Evolutionary conservation across 2,797 vertebrate species (phyloP), one percentile per base, ranked within the genome.

Genomic region (Borostomias antarcticus): DNA sequence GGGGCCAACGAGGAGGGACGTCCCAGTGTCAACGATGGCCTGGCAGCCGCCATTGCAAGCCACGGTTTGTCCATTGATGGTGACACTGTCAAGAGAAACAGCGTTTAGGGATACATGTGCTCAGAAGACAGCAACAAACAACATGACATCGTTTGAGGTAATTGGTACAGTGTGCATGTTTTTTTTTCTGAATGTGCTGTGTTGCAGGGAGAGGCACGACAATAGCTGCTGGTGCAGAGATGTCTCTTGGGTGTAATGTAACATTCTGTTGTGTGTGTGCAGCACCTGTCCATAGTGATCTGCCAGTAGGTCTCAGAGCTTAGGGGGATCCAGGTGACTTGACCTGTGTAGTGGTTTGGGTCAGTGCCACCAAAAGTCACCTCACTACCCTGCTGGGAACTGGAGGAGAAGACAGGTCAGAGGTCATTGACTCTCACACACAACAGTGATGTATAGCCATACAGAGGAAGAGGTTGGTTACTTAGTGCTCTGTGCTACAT

Each of bases 21-120:
- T 90, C 6, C 86, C 89, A 13, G 89, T 89, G 80, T 90, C 89
- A 30, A 88, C 70, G 72, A 90, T 84, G 64, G 86, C 85, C 70
- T 90, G 86, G 77, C 89, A 91, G 28, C 84, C 87, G 25, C 81
- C 82, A n/a, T 66, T 2, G 65, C 89, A 91, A 21, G 84, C 86
- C 48, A 89, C 86, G 3, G 58, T 57, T 58, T 89, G 61, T 17
- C 86, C 85, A 19, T 87, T 88, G 59, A 88, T 77, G 59, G 67
- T 80, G 64, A 86, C 81, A 21, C 85, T 85, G 65, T 32, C 11
- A 40, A 40, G 11, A 15, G 15, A 3, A 40, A 40, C 10, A 15
- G 15, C 15, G 37, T 11, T 15, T 3, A 40, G 37, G 10, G 3
- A 15, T 11, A 6, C 11, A 15, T 7, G 9, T 15, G 1, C 15